phyloP scores from a whole-genome alignment of 2,113 vertebrate species.

The Pavo muticus region DNA sequence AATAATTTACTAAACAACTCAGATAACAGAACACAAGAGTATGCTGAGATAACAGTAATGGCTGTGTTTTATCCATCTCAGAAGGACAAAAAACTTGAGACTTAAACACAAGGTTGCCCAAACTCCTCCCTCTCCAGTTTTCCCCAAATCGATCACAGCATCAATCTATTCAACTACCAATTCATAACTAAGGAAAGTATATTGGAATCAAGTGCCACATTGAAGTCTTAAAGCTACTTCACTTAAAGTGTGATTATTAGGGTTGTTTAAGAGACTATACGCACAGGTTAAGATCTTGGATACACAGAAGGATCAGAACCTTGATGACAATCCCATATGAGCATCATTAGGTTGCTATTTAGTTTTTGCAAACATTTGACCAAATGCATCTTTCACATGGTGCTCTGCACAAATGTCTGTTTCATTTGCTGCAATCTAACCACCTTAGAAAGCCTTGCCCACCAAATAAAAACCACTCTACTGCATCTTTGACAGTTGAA shows the following conservation, averaged over 20 bases:
- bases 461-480: background rate
- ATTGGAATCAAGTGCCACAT: background rate
- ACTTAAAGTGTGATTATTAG: background rate
- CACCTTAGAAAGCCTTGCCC: background rate
- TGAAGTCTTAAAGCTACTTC: background rate
- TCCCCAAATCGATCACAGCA: background rate
- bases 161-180: background rate
- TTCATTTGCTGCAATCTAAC: background rate
- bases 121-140: background rate
- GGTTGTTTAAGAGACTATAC: background rate
- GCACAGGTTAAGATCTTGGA: background rate
- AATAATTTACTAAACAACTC: rapidly evolving
- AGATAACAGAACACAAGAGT: background rate
- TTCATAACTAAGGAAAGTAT: background rate
- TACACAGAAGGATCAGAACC: background rate
- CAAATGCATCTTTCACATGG: background rate
- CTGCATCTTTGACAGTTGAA: background rate
- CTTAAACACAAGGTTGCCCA: background rate
- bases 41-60: background rate
- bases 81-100: background rate
- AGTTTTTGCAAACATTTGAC: background rate
- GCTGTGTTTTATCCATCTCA: background rate
- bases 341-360: background rate
- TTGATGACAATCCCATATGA: background rate
- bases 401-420: background rate